Evolutionary conservation across 2,113 vertebrate species (phyloP), one percentile per base, ranked within the genome.

Genomic region (Lichenostomus cassidix): DNA sequence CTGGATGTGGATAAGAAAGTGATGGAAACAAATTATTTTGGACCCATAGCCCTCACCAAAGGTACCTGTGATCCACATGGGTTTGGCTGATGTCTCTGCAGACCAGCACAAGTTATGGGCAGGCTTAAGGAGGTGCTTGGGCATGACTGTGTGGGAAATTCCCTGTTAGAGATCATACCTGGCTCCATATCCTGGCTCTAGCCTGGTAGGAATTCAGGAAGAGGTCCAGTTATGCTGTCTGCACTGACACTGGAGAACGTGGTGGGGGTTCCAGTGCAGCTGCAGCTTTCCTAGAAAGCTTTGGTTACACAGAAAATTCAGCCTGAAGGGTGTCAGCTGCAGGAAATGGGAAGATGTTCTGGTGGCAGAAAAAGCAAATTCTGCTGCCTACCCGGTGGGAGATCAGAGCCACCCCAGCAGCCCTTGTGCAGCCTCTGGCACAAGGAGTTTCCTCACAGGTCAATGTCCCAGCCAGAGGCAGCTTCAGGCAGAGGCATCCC

Each of bases 1-100:
- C 63, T 98, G 25, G 98, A 98, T 0, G 99, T 99, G 89, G 99
- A 99, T 92, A 98, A 98, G 91, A 98, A 97, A 44, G 98, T 99
- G 80, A 99, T 99, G 99, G 99, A 99, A 77, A 99, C 98, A 44
- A 99, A 99, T 97, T 99, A 99, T 94, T 99, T 99, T 87, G 99
- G 99, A 35, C 98, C 99, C 5, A 33, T 99, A 31, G 99, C 99
- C 91, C 97, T 99, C 46, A 99, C 99, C 10, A 99, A 99, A 99
- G 99, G 99, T 99, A 96, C 64, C 25, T 1, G 4, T 37, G 33
- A 24, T 37, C 29, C 1, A 1, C 4, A 17, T 20, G 77, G 69
- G 23, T 70, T 44, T 77, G 75, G 50, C 33, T 21, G 33, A 15
- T 83, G 25, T 4, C 41, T 94, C 53, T 69, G 79, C 37, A 88